Evolutionary conservation across 2,888 invertebrate genomes (phyloP).

Genomic region (Ectemnius lituratus): DNA sequence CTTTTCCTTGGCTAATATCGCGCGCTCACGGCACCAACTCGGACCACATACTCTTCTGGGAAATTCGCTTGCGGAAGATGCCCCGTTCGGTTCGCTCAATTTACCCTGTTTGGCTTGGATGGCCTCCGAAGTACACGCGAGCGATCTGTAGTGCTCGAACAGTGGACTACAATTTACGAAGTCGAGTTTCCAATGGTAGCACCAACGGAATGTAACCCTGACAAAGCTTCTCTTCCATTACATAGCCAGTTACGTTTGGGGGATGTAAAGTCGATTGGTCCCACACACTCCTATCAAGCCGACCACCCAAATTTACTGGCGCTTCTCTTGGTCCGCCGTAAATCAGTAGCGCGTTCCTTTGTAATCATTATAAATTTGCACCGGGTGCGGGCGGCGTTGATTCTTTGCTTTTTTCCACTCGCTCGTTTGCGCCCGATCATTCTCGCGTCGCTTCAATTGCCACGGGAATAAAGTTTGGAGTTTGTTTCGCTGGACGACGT

Average conservation of each 20-base stretch:
- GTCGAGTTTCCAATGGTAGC: conserved; percentile 23
- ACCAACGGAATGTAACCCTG: not conserved
- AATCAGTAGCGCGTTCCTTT: conserved; percentile 26
- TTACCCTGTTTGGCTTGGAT: conserved; percentile 64
- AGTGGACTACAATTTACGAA: conserved; percentile 55
- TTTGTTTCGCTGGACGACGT: conserved; percentile 31
- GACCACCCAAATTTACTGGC: too few relatives aligned
- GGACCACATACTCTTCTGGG: conserved; percentile 50
- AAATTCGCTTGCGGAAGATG: conserved; percentile 44
- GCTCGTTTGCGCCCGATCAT: conserved; percentile 50
- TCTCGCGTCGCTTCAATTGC: conserved; percentile 50
- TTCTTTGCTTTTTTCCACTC: conserved; percentile 30
- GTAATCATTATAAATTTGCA: conserved; percentile 45
- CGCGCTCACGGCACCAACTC: conserved; percentile 18
- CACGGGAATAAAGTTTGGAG: conserved; percentile 41
- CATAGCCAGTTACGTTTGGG: too few relatives aligned
- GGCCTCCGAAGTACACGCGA: conserved; percentile 28
- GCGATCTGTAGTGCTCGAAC: conserved; percentile 2
- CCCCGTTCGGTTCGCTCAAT: conserved; percentile 56
- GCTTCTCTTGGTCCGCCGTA: too few relatives aligned
- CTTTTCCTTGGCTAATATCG: conserved; percentile 45
- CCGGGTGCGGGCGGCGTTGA: conserved; percentile 39
- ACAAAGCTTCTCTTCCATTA: not conserved
- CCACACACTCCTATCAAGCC: too few relatives aligned
- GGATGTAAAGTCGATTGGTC: too few relatives aligned